Evolutionary conservation across 2,797 vertebrate genomes (phyloP).

Genomic region (Premnoplex brunnescens): DNA sequence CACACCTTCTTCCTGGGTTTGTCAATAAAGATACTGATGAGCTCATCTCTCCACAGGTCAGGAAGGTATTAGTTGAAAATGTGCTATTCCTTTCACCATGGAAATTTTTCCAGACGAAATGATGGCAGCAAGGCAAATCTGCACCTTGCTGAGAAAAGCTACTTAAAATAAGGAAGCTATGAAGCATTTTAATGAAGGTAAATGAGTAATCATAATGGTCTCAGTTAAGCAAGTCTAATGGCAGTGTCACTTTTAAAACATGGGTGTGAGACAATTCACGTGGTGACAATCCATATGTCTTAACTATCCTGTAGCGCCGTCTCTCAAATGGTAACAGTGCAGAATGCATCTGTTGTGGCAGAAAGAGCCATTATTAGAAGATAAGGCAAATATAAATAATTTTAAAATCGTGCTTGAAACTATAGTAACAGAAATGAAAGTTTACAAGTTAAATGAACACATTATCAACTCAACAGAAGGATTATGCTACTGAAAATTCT

Average conservation of each 20-base stretch:
- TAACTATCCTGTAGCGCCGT: not conserved
- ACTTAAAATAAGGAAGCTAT: conserved; percentile 55
- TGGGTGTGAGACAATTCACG: not conserved
- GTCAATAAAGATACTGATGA: conserved; percentile 56
- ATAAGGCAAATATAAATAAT: conserved; percentile 11
- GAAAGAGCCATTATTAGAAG: not conserved
- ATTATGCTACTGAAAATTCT: not conserved
- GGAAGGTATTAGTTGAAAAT: conserved; percentile 24
- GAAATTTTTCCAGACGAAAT: conserved; percentile 41
- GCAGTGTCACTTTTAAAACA: conserved; percentile 10
- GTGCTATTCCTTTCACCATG: not conserved
- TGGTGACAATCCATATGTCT: not conserved
- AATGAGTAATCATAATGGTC: conserved; percentile 51
- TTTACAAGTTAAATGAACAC: not conserved
- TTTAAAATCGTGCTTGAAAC: not conserved
- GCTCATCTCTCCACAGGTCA: conserved; percentile 50
- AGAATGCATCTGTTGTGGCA: not conserved
- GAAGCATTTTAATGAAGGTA: conserved; percentile 55
- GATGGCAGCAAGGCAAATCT: conserved; percentile 30
- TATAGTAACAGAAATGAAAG: not conserved
- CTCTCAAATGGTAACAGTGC: not conserved
- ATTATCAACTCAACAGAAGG: not conserved
- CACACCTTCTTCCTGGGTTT: conserved; percentile 63
- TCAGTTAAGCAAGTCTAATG: conserved; percentile 51
- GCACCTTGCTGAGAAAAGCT: conserved; percentile 59